Conservation (phyloP, 1,140 invertebrate species). For the Drosophila obscura region DNA sequence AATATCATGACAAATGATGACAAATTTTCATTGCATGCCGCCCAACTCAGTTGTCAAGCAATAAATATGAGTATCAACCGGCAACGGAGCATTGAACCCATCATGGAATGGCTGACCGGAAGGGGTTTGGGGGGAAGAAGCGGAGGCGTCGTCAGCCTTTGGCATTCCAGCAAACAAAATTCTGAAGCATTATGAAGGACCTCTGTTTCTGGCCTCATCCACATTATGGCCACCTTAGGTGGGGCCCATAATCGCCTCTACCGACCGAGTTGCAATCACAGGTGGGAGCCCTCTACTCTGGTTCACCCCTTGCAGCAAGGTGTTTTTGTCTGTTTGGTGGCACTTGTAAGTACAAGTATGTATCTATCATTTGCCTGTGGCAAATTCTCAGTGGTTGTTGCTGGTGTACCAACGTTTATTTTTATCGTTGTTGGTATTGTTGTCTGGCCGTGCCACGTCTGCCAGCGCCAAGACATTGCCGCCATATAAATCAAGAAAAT, state of each 20-base stretch:
- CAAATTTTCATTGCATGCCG: constrained; percentile 66
- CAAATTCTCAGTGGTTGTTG: constrained; percentile 48
- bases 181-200: constrained; percentile 21
- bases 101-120: neutral
- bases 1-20: constrained; percentile 70
- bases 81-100: constrained; percentile 52
- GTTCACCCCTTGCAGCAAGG: too few relatives aligned
- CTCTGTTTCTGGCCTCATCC: too few relatives aligned
- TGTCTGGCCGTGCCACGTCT: constrained; percentile 42
- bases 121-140: neutral
- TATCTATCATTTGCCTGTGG: constrained; percentile 72
- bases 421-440: constrained; percentile 59
- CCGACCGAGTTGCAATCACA: constrained; percentile 57
- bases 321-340: constrained; percentile 38
- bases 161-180: constrained; percentile 38
- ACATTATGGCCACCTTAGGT: too few relatives aligned
- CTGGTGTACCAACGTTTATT: constrained; percentile 36
- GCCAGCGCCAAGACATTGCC: constrained; percentile 57
- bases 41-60: constrained; percentile 29
- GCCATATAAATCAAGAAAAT: constrained; percentile 82
- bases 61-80: constrained; percentile 71
- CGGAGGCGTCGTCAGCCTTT: constrained; percentile 13
- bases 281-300: constrained; percentile 1
- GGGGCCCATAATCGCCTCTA: constrained; percentile 62
- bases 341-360: constrained; percentile 65